Evolutionary conservation across 2,888 invertebrate species (phyloP).

Genomic region (Stenolophus ochropezus): DNA sequence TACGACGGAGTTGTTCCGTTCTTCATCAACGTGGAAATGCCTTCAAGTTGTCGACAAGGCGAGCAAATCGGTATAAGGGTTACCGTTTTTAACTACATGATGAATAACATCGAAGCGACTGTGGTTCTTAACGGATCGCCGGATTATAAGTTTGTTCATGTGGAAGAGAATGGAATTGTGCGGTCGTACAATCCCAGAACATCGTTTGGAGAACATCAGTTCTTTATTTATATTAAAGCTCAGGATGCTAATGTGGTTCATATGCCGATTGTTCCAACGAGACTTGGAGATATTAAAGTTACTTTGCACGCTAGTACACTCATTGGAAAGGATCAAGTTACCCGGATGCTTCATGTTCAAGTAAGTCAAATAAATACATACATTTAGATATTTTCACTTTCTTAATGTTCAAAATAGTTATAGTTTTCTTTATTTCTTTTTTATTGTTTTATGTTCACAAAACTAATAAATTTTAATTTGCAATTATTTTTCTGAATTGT

Average conservation of each 20-base stretch:
- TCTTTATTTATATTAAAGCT: constrained; percentile 88
- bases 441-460: too few relatives aligned
- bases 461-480: too few relatives aligned
- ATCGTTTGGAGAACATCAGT: constrained; percentile 95
- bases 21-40: constrained; percentile 96
- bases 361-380: constrained; percentile 69
- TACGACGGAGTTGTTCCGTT: constrained; percentile 95
- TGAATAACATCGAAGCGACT: constrained; percentile 87
- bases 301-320: constrained; percentile 86
- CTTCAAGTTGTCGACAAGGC: constrained; percentile 87
- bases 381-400: too few relatives aligned
- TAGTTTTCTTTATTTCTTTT: too few relatives aligned
- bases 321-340: constrained; percentile 83
- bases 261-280: constrained; percentile 90
- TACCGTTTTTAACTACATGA: constrained; percentile 95
- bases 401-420: too few relatives aligned
- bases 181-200: constrained; percentile 93
- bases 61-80: constrained; percentile 96
- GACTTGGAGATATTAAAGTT: constrained; percentile 84
- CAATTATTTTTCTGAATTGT: too few relatives aligned
- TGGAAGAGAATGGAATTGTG: constrained; percentile 90
- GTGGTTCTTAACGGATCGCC: constrained; percentile 90
- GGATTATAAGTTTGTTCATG: constrained; percentile 94
- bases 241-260: constrained; percentile 90
- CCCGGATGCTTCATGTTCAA: constrained; percentile 81